Evolutionary conservation across 1,140 invertebrate species (phyloP).

Genomic region (Asobara japonica): DNA sequence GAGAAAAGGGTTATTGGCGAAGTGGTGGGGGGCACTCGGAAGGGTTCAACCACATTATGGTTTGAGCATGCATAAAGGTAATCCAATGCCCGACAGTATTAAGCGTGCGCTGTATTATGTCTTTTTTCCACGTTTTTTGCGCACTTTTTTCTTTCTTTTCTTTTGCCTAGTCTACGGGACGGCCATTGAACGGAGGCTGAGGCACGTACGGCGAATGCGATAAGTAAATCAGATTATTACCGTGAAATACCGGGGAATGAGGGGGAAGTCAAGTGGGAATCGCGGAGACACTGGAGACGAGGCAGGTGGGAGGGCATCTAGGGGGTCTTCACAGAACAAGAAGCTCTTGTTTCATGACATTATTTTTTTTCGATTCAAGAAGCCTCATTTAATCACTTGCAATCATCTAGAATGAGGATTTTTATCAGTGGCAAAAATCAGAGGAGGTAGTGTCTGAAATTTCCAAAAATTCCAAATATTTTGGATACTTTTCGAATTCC

Average conservation of each 20-base stretch:
- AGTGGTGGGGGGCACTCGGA: not conserved
- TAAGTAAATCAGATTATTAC: not conserved
- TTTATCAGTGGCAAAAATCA: no score
- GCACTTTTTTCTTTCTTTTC: no score
- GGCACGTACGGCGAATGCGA: not conserved
- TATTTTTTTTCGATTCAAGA: no score
- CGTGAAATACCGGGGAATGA: not conserved
- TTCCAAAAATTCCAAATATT: no score
- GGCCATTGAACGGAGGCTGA: not conserved
- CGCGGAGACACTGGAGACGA: not conserved
- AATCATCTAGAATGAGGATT: no score
- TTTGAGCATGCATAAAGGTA: slow-evolving; percentile 20
- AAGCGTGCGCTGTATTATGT: not conserved
- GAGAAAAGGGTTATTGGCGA: not conserved
- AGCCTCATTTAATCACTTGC: no score
- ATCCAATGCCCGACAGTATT: slow-evolving; percentile 6
- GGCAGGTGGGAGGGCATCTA: not conserved
- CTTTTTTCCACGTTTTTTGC: not conserved
- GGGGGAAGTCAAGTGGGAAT: not conserved
- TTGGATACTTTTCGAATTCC: no score
- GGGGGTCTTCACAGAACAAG: not conserved
- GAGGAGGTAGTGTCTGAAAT: no score
- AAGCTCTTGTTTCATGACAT: no score
- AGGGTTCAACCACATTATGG: slow-evolving; percentile 1
- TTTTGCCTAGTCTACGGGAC: not conserved